Percentiles rank a stretch among this genome's conserved stretches.
phyloP scores from a whole-genome alignment of 2,888 invertebrate species.

The Proisotoma minuta region DNA sequence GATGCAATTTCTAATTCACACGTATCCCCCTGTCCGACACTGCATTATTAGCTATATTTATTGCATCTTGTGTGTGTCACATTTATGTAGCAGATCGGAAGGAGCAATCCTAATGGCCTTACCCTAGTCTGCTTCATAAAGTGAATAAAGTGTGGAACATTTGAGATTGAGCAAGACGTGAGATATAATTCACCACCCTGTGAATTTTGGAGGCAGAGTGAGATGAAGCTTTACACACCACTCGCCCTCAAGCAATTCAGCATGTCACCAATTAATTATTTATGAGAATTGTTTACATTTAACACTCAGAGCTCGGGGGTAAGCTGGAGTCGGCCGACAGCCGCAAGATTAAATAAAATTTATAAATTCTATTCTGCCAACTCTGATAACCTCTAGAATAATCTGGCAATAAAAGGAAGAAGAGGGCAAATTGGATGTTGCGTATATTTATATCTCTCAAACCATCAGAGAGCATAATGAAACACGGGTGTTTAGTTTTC shows the following conservation, averaged over 20 bases:
- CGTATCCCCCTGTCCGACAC: neutral
- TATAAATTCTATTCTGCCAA: neutral
- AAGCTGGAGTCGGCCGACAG: neutral
- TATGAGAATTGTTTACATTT: conserved; percentile 3
- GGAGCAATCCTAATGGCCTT: no score
- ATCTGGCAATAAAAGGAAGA: neutral
- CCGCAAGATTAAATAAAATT: neutral
- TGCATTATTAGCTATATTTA: conserved; percentile 1
- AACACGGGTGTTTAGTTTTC: neutral
- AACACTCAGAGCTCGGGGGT: neutral
- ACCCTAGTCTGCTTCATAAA: no score
- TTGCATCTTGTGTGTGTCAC: neutral
- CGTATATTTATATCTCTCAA: neutral
- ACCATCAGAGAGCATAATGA: neutral
- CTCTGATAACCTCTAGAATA: no score
- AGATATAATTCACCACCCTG: no score
- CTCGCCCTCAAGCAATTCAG: no score
- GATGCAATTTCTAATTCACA: conserved; percentile 1
- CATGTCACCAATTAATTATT: conserved; percentile 3
- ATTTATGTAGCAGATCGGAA: no score
- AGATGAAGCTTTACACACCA: no score
- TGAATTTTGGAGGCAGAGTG: no score
- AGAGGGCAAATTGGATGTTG: neutral
- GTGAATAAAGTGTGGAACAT: no score
- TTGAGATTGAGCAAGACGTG: no score